Evolutionary conservation across 2,888 invertebrate genomes (phyloP), one percentile per base, ranked within the genome.

Genomic region (Lampropteryx suffumata): DNA sequence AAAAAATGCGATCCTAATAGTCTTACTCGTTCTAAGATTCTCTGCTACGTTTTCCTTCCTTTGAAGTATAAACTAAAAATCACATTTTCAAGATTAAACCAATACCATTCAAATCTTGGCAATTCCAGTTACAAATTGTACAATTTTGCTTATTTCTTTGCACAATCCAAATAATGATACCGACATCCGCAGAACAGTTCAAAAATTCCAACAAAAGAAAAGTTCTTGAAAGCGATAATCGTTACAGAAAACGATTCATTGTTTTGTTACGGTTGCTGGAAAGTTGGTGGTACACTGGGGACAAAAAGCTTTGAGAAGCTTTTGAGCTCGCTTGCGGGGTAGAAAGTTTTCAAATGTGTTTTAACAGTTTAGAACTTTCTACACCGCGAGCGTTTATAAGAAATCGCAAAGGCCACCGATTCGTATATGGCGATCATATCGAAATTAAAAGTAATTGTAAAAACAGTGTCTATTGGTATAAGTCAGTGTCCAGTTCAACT

Each of bases 211-310:
- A 60, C 57, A 57, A 58, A 53, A 44, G 60, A 49, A n/a, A 45
- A 43, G 34, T 60, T 57, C 40, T 21, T 41, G 39, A 50, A 59
- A 55, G 32, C 60, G 58, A 55, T 60, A 55, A 60, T 55, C 55
- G 55, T 57, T 53, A 55, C 57, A 47, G 47, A 55, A 57, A 57
- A 49, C 55, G 53, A 57, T 60, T 55, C 57, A 57, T 60, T 60
- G 57, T 60, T 57, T 55, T 52, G 46, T 58, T 59, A 50, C 56
- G 55, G 41, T 28, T 51, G n/a, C 26, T 6, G 27, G 3, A 30
- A 50, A 30, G 48, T 17, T 42, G 30, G 12, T 8, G 30, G 26
- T 17, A 42, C 48, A 45, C 24, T 29, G 32, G 24, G 39, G 8
- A 3, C 10, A 28, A 17, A 26, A 1, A 7, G 12, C 24, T 21